Base-by-base conservation (phyloP, 2,797 vertebrate species). In the Pseudopleuronectes americanus region DNA sequence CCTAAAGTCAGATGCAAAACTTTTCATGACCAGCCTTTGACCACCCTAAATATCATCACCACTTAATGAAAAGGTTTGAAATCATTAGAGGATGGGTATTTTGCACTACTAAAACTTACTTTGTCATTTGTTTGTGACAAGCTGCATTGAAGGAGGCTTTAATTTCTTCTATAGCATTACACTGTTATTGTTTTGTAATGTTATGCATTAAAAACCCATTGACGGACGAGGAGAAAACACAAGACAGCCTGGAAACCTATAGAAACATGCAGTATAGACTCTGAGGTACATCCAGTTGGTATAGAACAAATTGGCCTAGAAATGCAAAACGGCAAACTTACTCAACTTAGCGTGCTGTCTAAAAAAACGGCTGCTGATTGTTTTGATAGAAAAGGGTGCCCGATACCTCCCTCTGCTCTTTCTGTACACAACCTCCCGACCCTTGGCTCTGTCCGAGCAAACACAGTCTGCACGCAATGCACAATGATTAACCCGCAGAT, bases 401-500 rank as follows among this genome's bases (percentile, higher is more conserved):
- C 80, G 79, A 90, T 92, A 90, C 87, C 89, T 92, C 91, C 81
- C 89, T 92, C 80, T 81, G 84, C 89, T 89, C 91, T 89, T 89
- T 90, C 85, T 89, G 89, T 92, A 90, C 91, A 91, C 91, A 93
- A 91, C 91, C 92, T 90, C 75, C 73, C 89, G 92, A 94, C 94
- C 93, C 93, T 93, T 94, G 93, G 92, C 93, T 94, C 87, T 90
- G 90, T 75, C 85, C 86, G 83, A 94, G 91, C 92, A 95, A 94
- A 95, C 94, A 95, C 77, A 87, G 94, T 95, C 94, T 94, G 94
- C 94, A 95, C 94, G 94, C 94, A 92, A 94, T 81, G 92, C 88
- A 88, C 92, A 93, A 94, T 95, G 87, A 94, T 95, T 94, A 95
- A 95, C 92, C 88, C 90, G 51, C 41, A 87, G 87, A 89, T 92